Percentiles rank a stretch among this genome's conserved stretches.
phyloP scores from a whole-genome alignment of 2,888 invertebrate species.

The Bibio marci region DNA sequence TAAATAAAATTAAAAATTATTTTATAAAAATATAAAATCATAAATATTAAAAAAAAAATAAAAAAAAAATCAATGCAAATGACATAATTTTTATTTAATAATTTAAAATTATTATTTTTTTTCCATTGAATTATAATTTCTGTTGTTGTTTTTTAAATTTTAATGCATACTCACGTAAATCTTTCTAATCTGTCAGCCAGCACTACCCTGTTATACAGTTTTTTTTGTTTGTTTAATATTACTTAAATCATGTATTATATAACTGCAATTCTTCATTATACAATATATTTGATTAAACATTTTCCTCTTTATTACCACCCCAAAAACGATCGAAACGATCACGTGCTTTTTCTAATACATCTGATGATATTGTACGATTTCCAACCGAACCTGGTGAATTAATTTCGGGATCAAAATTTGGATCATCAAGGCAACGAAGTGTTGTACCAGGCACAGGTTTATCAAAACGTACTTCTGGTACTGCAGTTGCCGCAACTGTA shows the following conservation, averaged over 20 bases:
- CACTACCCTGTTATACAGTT: background rate
- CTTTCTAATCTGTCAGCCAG: too few relatives aligned
- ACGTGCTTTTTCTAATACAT: slow-evolving; percentile 64
- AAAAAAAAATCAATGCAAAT: too few relatives aligned
- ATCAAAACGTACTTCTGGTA: slow-evolving; percentile 7
- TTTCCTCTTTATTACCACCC: slow-evolving; percentile 51
- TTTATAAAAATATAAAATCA: too few relatives aligned
- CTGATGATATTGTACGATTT: slow-evolving; percentile 33
- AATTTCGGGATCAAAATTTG: slow-evolving; percentile 29
- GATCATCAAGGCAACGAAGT: slow-evolving; percentile 36
- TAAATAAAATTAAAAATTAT: too few relatives aligned
- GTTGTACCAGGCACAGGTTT: slow-evolving; percentile 33
- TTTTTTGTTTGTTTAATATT: background rate
- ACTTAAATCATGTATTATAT: too few relatives aligned
- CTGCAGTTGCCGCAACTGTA: background rate
- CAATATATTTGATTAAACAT: slow-evolving; percentile 22
- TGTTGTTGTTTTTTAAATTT: too few relatives aligned
- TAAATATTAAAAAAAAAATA: too few relatives aligned
- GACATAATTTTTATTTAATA: too few relatives aligned
- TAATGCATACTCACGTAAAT: too few relatives aligned
- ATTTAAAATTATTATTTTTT: too few relatives aligned
- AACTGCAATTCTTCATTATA: too few relatives aligned
- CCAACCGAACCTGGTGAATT: slow-evolving; percentile 14
- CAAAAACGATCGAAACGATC: slow-evolving; percentile 74
- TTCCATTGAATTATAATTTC: too few relatives aligned